phyloP scores from a whole-genome alignment of 2,113 vertebrate genomes.

The Sinocyclocheilus anshuiensis region DNA sequence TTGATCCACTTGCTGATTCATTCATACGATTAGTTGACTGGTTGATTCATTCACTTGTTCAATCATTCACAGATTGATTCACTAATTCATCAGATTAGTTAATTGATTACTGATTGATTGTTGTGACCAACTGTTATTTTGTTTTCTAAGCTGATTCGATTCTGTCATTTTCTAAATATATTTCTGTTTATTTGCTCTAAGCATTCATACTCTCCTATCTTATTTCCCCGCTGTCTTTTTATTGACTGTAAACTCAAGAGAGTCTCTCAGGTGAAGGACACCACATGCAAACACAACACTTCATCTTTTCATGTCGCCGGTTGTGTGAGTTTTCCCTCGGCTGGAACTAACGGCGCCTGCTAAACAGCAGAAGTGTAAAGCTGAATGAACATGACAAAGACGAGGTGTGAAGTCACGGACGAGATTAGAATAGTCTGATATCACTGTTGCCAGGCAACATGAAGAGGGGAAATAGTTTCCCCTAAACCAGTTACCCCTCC shows the following conservation, averaged over 20 bases:
- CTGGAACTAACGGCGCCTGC: background rate
- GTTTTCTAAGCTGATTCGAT: background rate
- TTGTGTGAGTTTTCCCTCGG: background rate
- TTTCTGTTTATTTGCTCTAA: background rate
- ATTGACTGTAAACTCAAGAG: conserved; percentile 33
- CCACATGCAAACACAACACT: conserved; percentile 6
- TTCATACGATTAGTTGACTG: background rate
- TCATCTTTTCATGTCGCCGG: background rate
- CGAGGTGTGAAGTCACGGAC: conserved; percentile 62
- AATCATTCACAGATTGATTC: background rate
- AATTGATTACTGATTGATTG: background rate
- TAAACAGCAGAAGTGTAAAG: conserved; percentile 42
- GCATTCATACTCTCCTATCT: background rate
- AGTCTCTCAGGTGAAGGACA: conserved; percentile 5
- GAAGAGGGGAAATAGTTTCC: conserved; percentile 35
- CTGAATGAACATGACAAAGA: conserved; percentile 62
- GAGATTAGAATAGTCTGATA: conserved; percentile 67
- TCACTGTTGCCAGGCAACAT: conserved; percentile 64
- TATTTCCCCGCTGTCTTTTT: background rate
- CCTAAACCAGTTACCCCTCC: conserved; percentile 34
- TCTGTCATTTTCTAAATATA: background rate
- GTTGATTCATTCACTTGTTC: background rate
- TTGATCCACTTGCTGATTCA: background rate
- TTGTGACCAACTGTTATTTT: background rate
- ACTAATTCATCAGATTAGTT: background rate